Percentiles rank a stretch among this genome's conserved stretches.
phyloP scores from a whole-genome alignment of 1,140 invertebrate genomes.

The Zaprionus gabonicus region DNA sequence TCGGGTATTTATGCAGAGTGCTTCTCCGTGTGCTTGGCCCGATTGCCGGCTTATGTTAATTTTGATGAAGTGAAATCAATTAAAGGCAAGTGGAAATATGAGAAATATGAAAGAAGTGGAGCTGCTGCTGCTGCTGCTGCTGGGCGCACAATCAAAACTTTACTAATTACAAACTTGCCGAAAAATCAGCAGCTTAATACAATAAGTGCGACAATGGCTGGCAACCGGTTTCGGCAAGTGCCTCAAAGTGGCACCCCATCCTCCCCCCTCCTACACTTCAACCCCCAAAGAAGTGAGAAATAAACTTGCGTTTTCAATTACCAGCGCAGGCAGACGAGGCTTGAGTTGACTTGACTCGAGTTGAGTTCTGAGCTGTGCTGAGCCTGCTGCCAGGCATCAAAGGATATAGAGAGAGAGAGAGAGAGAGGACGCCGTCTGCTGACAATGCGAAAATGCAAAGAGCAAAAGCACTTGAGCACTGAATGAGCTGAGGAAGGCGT shows the following conservation, averaged over 20 bases:
- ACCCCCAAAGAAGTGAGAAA: slow-evolving; percentile 64
- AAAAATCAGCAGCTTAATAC: slow-evolving; percentile 80
- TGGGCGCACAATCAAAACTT: slow-evolving; percentile 73
- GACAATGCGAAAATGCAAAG: slow-evolving; percentile 81
- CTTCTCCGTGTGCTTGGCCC: background rate
- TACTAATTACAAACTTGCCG: slow-evolving; percentile 82
- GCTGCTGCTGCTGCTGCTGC: slow-evolving; percentile 48
- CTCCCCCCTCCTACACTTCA: background rate
- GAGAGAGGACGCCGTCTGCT: slow-evolving; percentile 64
- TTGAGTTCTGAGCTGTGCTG: slow-evolving; percentile 23
- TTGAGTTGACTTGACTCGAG: slow-evolving; percentile 3
- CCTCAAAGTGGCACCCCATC: slow-evolving; percentile 6
- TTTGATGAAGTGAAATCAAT: slow-evolving; percentile 70
- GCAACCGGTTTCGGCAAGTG: slow-evolving; percentile 18
- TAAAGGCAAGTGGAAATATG: slow-evolving; percentile 44
- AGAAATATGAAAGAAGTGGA: slow-evolving; percentile 53
- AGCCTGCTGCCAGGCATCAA: slow-evolving; percentile 67
- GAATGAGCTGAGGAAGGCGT: slow-evolving; percentile 30
- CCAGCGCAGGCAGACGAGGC: slow-evolving; percentile 44
- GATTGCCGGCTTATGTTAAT: slow-evolving; percentile 64
- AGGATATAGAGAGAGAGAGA: slow-evolving; percentile 53
- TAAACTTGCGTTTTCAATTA: slow-evolving; percentile 83
- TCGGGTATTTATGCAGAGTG: slow-evolving; percentile 61
- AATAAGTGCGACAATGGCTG: slow-evolving; percentile 67
- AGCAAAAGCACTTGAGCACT: slow-evolving; percentile 72